A percentile compares a stretch with the other conserved stretches of the same genome.
These are phyloP conservation scores for Orchesella cincta DNA, from an alignment of 1,140 invertebrate species.

Conservation along the genomic window DNA sequence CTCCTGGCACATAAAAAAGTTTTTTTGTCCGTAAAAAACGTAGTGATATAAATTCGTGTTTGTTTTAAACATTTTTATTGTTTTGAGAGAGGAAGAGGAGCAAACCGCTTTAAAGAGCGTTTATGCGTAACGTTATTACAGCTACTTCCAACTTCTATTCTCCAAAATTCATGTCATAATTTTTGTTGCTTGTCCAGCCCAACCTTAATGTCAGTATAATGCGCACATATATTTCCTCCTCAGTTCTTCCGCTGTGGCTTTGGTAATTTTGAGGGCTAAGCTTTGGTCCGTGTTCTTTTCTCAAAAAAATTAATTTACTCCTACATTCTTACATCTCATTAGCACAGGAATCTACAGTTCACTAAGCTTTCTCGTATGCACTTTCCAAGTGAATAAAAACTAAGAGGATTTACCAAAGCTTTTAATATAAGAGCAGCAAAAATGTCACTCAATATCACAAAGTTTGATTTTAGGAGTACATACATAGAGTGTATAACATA, in stretches of 20 bases:
- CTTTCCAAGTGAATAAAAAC: neutral
- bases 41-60: neutral
- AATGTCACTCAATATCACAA: too few species aligned
- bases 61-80: neutral
- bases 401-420: too few species aligned
- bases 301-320: neutral
- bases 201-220: slow-evolving; percentile 13
- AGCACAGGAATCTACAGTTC: too few species aligned
- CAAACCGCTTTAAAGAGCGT: neutral
- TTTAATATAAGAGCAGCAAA: too few species aligned
- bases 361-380: too few species aligned
- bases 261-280: neutral
- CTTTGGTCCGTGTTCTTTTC: neutral
- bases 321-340: neutral
- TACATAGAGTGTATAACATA: too few species aligned
- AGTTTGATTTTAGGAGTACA: too few species aligned
- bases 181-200: slow-evolving; percentile 15
- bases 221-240: neutral
- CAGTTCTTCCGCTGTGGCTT: neutral
- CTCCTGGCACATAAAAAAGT: neutral
- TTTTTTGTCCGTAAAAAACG: neutral
- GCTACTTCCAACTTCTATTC: too few species aligned
- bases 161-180: neutral
- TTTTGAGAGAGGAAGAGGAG: neutral
- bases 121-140: neutral